Base-by-base conservation (phyloP, 1,140 invertebrate genomes). In the Thalassaphorura encarpata region DNA sequence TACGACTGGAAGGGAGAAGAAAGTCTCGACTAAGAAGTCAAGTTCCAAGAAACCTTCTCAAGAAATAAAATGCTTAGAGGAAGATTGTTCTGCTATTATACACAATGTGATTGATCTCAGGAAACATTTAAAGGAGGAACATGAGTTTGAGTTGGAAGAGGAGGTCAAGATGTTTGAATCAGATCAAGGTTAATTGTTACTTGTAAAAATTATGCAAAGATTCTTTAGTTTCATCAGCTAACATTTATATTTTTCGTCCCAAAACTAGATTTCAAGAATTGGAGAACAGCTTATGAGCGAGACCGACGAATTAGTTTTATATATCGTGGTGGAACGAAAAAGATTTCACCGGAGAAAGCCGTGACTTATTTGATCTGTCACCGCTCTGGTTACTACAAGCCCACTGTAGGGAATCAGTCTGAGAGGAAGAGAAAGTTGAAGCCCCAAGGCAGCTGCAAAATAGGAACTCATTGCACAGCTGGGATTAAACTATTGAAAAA, bases 301-400 rank as follows among this genome's bases (percentile, higher is more conserved):
- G 63, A 64, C 31, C 39, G 58, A 53, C 61, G 53, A 57, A 56
- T 61, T 4, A 61, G 59, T 33, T 64, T 64, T 52, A 64, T 64
- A 21, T 64, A 56, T 27, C 63, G 63, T 36, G 63, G 63, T 13
- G 63, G 63, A 28, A 64, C 63, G 0, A 64, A 64, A 51, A 61
- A 64, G 40, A 57, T 64, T 31, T 36, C 56, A 6, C 39, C 42
- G 21, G 54, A 61, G n/a, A 53, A 59, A 46, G 56, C 63, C 3
- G 63, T 64, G 0, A 64, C 63, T 8, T 64, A 64, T 41, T 42
- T 64, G 16, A 55, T 64, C 23, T 64, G 59, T 24, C 62, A 64
- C 42, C 52, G 62, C 0, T 61, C 58, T 21, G 62, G 62, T 8
- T 51, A 58, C 31, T 64, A 64, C 42, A 64, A 64, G 23, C 62